Evolutionary conservation across 2,888 invertebrate genomes (phyloP), one percentile per base, ranked within the genome.

Genomic region (Anorthoa munda): DNA sequence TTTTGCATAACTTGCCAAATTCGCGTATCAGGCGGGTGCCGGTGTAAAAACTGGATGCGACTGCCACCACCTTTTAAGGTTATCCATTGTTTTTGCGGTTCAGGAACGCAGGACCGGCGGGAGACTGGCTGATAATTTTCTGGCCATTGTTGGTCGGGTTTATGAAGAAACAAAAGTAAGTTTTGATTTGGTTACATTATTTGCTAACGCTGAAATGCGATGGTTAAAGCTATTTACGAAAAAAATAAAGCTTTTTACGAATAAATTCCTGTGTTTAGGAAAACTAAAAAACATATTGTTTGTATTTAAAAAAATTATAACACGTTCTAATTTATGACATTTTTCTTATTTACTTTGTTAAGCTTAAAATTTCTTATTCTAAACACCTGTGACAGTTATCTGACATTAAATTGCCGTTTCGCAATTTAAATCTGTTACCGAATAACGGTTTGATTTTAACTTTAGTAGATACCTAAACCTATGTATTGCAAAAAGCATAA

Each of bases 21-120:
- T 90, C 87, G 86, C 83, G 85, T 84, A 84, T 85, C 85, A 80
- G 88, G 86, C 89, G 81, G 81, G 83, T 73, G 81, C 73, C 71
- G 76, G 74, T 66, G 75, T 81, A 86, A 92, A 91, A 92, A 92
- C 91, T 88, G 88, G 89, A 86, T 84, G 76, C 86, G 85, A 85
- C 86, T 84, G 85, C 84, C 77, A 85, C 85, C 88, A 86, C 93
- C 93, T 89, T 93, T 92, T 92, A 93, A 90, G 93, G 93, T 88
- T 88, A 86, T 72, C 92, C 92, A 92, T 94, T 94, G 94, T 94
- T 94, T 94, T 93, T 94, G 87, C 89, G 77, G 74, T 51, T 39
- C 63, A 74, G 79, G 80, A 70, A 82, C 73, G 69, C 90, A 87
- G 89, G 81, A 71, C 78, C 83, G 86, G 80, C 80, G 77, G 67